Percentiles rank a stretch among this genome's conserved stretches.
phyloP scores from a whole-genome alignment of 2,113 vertebrate genomes.

The Brienomyrus brachyistius region DNA sequence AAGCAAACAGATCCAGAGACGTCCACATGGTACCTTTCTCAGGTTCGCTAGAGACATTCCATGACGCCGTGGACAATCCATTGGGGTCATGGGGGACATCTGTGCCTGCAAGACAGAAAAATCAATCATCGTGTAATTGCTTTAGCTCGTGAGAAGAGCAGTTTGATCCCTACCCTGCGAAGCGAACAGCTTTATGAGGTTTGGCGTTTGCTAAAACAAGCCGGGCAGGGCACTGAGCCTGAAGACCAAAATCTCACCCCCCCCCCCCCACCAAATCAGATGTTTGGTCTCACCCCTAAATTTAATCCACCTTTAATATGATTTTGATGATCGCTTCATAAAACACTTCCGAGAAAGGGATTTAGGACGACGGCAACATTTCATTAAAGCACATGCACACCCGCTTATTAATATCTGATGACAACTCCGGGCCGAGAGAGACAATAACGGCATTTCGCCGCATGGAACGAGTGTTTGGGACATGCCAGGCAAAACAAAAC shows the following conservation, averaged over 20 bases:
- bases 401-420: neutral
- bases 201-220: neutral
- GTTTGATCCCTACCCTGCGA: neutral
- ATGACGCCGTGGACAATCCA: conserved; percentile 71
- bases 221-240: neutral
- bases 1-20: conserved; percentile 15
- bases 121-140: neutral
- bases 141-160: neutral
- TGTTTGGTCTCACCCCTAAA: neutral
- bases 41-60: conserved; percentile 80
- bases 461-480: conserved; percentile 29
- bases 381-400: neutral
- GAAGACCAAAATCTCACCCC: neutral
- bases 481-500: conserved; percentile 24
- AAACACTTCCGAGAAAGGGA: neutral
- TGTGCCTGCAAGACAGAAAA: conserved; percentile 62
- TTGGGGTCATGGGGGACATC: conserved; percentile 70
- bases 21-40: conserved; percentile 60
- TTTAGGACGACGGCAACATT: neutral
- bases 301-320: neutral
- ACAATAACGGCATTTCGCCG: conserved; percentile 10
- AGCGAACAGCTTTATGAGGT: neutral
- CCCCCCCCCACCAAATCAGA: neutral
- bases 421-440: neutral
- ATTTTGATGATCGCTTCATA: neutral